Percentiles rank a stretch among this genome's conserved stretches.
phyloP scores from a whole-genome alignment of 1,140 invertebrate species.

The Arctopsyche grandis region DNA sequence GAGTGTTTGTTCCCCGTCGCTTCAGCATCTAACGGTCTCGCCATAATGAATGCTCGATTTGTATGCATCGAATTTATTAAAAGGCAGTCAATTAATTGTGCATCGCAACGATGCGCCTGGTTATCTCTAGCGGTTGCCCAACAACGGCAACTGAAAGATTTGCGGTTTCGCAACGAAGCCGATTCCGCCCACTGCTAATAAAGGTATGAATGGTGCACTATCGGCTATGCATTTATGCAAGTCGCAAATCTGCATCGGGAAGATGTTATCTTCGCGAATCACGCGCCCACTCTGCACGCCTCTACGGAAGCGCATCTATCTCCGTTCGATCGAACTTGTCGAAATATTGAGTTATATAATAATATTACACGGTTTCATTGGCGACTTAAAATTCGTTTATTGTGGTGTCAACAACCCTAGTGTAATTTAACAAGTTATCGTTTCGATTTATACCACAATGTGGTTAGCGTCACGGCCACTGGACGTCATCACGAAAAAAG shows the following conservation, averaged over 20 bases:
- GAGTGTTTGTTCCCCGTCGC: too few species aligned
- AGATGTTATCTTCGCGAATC: not conserved
- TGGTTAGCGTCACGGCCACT: not conserved
- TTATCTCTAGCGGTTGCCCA: not conserved
- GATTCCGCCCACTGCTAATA: not conserved
- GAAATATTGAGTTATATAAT: too few species aligned
- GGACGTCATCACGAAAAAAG: conserved; percentile 4
- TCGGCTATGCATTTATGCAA: too few species aligned
- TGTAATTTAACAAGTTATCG: conserved; percentile 1
- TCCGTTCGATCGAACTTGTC: too few species aligned
- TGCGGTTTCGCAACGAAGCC: not conserved
- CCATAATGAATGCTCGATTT: too few species aligned
- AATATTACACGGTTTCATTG: not conserved
- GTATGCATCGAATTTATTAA: too few species aligned
- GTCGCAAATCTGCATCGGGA: too few species aligned
- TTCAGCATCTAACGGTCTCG: too few species aligned
- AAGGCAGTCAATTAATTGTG: too few species aligned
- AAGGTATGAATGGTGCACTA: not conserved
- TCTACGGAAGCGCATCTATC: not conserved
- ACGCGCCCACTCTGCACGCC: not conserved
- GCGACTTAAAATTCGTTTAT: not conserved
- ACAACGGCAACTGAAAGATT: not conserved
- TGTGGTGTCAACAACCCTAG: not conserved
- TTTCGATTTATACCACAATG: not conserved
- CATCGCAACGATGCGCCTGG: not conserved